Evolutionary conservation across 1,140 invertebrate genomes (phyloP).

Genomic region (Telenomus remus): DNA sequence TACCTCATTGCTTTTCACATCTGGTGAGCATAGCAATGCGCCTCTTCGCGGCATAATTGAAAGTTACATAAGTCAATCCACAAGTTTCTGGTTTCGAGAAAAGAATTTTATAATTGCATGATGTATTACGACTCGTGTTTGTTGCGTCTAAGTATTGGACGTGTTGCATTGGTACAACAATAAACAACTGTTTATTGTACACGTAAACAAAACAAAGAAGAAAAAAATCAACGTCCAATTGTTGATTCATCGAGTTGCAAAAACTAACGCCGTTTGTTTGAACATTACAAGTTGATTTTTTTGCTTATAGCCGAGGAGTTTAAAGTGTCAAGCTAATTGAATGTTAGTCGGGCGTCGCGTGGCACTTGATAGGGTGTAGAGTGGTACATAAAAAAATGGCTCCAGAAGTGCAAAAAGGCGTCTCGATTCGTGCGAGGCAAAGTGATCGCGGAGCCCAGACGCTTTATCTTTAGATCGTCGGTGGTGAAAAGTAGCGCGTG

Average conservation of each 20-base stretch:
- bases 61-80: conserved; percentile 26
- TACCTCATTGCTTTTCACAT: conserved; percentile 37
- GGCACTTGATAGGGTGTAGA: not conserved
- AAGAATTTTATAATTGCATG: conserved; percentile 37
- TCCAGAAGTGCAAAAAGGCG: conserved; percentile 33
- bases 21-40: conserved; percentile 20
- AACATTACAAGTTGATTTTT: too few species aligned
- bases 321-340: not conserved
- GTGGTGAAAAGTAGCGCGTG: conserved; percentile 1
- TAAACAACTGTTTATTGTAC: conserved; percentile 7
- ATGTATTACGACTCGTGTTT: conserved; percentile 3
- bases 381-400: conserved; percentile 26
- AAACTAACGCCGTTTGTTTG: not conserved
- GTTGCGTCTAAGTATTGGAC: not conserved
- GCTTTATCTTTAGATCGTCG: conserved; percentile 72
- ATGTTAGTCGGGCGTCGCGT: not conserved
- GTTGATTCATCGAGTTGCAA: not conserved
- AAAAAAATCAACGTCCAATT: not conserved
- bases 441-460: conserved; percentile 60
- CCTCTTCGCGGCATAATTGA: conserved; percentile 19
- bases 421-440: conserved; percentile 53
- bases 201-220: not conserved
- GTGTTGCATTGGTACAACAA: not conserved
- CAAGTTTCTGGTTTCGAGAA: conserved; percentile 21
- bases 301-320: too few species aligned